phyloP scores from a whole-genome alignment of 2,113 vertebrate species.

The Tachysurus vachellii region DNA sequence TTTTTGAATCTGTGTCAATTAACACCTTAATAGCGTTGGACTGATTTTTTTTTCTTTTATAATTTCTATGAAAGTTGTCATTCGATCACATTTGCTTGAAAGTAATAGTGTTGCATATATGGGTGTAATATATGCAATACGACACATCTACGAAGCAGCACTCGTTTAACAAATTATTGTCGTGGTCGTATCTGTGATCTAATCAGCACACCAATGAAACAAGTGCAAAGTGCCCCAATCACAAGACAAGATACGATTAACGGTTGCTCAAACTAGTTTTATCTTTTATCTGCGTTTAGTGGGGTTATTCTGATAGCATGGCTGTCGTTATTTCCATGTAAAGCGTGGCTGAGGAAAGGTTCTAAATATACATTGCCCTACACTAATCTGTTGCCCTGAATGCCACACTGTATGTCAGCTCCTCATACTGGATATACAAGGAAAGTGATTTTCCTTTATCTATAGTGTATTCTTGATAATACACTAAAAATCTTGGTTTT shows the following conservation, averaged over 20 bases:
- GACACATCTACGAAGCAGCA: not conserved
- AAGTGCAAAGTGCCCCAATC: not conserved
- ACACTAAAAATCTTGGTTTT: not conserved
- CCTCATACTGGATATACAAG: constrained; percentile 59
- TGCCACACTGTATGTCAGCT: constrained; percentile 56
- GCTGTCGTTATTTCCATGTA: constrained; percentile 60
- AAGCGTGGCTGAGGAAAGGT: constrained; percentile 61
- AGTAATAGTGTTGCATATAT: not conserved
- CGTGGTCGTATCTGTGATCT: constrained; percentile 6
- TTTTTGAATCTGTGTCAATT: not conserved
- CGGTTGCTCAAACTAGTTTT: not conserved
- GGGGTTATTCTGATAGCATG: constrained; percentile 42
- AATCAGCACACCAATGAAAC: constrained; percentile 21
- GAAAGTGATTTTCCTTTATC: constrained; percentile 17
- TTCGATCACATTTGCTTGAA: not conserved
- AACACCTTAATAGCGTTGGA: not conserved
- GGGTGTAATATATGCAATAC: not conserved
- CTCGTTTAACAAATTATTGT: not conserved
- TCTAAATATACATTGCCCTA: constrained; percentile 74
- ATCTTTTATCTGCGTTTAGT: constrained; percentile 17
- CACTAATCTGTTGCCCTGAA: constrained; percentile 51
- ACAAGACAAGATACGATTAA: not conserved
- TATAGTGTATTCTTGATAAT: not conserved
- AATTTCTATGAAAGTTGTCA: not conserved
- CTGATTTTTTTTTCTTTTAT: not conserved